These are phyloP conservation scores for Tretioscincus oriximinensis DNA, from an alignment of 2,113 vertebrate species.

Conservation along the genomic window DNA sequence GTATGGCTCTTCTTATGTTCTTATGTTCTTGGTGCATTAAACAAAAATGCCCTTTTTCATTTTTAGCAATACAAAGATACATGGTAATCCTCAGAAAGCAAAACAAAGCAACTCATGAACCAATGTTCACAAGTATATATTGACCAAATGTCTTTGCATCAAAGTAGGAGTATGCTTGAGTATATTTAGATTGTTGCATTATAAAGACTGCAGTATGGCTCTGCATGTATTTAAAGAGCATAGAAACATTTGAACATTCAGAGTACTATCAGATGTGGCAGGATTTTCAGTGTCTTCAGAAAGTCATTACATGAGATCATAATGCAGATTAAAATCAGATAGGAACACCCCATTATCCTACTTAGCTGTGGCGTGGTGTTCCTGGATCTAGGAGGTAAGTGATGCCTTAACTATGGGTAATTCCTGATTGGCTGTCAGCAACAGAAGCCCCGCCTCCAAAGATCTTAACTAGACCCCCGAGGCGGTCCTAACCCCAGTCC, in stretches of 20 bases:
- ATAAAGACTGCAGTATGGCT: background rate
- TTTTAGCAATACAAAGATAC: background rate
- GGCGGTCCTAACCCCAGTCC: too few relatives aligned
- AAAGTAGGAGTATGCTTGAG: background rate
- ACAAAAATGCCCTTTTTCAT: background rate
- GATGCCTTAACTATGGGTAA: too few relatives aligned
- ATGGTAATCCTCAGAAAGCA: background rate
- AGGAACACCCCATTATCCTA: too few relatives aligned
- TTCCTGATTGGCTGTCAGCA: too few relatives aligned
- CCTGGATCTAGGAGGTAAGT: too few relatives aligned
- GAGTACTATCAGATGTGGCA: background rate
- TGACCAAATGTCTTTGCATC: background rate
- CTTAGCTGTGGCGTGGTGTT: too few relatives aligned
- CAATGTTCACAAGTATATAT: background rate
- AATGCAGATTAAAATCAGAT: too few relatives aligned
- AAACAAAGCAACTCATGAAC: background rate
- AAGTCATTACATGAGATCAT: background rate
- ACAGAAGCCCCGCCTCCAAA: too few relatives aligned
- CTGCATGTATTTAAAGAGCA: background rate
- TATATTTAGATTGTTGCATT: background rate
- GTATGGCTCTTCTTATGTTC: too few relatives aligned
- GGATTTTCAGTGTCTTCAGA: background rate
- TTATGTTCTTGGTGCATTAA: background rate
- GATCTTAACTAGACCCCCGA: too few relatives aligned
- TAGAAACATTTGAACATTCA: background rate